Evolutionary conservation across 2,113 vertebrate species (phyloP).

Genomic region (Odontesthes bonariensis): DNA sequence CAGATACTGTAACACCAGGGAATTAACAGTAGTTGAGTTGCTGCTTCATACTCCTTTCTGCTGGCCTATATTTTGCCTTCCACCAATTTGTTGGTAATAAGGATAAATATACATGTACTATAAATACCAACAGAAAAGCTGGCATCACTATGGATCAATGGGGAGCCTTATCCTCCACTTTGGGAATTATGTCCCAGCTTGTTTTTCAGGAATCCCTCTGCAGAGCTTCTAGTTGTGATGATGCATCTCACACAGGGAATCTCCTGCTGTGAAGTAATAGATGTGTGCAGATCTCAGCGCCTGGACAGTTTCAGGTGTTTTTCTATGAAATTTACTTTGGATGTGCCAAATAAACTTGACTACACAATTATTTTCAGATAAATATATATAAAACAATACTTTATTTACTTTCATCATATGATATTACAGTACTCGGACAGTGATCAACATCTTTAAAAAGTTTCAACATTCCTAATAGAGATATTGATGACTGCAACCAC

Average conservation of each 20-base stretch:
- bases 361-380: not conserved
- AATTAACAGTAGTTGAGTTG: not conserved
- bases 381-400: not conserved
- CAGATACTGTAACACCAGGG: no score
- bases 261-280: not conserved
- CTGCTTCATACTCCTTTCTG: not conserved
- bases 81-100: no score
- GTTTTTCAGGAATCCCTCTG: not conserved
- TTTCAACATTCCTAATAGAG: no score
- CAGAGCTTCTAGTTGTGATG: not conserved
- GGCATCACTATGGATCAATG: not conserved
- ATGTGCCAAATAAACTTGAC: no score
- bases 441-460: no score
- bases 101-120: not conserved
- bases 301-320: not conserved
- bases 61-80: no score
- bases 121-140: not conserved
- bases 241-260: not conserved
- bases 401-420: no score
- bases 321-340: not conserved
- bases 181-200: no score
- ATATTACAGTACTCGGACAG: no score
- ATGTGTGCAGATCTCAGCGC: not conserved
- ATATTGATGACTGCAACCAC: not conserved
- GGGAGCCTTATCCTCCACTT: not conserved